A percentile compares a stretch with the other conserved stretches of the same genome.
Conservation (phyloP, 2,797 vertebrate species). For the Macropodus opercularis region DNA sequence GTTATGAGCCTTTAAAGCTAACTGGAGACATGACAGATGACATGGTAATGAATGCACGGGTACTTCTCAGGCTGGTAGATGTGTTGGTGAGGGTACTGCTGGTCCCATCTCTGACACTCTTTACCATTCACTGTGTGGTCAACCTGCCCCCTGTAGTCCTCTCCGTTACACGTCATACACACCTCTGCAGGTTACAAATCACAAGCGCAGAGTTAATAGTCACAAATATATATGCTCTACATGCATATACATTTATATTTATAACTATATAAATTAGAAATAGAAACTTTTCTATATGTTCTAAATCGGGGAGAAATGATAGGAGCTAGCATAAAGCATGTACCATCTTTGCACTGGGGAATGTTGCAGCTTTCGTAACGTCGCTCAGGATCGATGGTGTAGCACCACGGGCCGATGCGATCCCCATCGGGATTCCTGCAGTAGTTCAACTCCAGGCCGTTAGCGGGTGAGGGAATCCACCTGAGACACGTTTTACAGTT, state of each 20-base stretch:
- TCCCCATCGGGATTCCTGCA: slow-evolving; percentile 94
- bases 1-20: not conserved
- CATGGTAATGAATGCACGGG: not conserved
- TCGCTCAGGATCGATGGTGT: slow-evolving; percentile 85
- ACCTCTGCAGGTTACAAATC: slow-evolving; percentile 71
- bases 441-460: slow-evolving; percentile 92
- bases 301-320: too few relatives aligned
- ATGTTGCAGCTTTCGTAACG: slow-evolving; percentile 92
- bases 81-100: slow-evolving; percentile 92
- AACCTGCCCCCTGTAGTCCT: slow-evolving; percentile 90
- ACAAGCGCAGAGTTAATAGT: not conserved
- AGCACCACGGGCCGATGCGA: slow-evolving; percentile 92
- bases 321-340: too few relatives aligned
- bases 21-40: not conserved
- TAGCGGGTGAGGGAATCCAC: slow-evolving; percentile 84
- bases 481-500: slow-evolving; percentile 66
- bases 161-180: slow-evolving; percentile 93
- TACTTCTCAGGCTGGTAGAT: slow-evolving; percentile 94
- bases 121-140: slow-evolving; percentile 87
- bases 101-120: slow-evolving; percentile 97
- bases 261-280: too few relatives aligned
- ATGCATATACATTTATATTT: too few relatives aligned
- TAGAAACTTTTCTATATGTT: too few relatives aligned
- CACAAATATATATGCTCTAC: too few relatives aligned
- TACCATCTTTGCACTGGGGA: slow-evolving; percentile 92